phyloP scores from a whole-genome alignment of 2,888 invertebrate species.

The Clusia tigrina region DNA sequence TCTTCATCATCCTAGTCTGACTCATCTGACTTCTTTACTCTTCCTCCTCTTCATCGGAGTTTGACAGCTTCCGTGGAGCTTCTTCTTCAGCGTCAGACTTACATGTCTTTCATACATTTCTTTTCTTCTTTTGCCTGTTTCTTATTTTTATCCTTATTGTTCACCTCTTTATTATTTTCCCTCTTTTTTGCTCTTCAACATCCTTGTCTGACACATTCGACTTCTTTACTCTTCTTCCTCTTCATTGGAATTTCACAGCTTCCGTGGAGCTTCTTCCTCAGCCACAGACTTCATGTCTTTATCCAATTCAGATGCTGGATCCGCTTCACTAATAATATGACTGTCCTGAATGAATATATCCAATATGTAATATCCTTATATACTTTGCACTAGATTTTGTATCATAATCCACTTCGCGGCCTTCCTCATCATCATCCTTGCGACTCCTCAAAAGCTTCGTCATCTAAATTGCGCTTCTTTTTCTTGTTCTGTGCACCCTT shows the following conservation, averaged over 20 bases:
- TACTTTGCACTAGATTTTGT: constrained; percentile 83
- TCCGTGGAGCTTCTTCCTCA: constrained; percentile 86
- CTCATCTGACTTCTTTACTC: constrained; percentile 79
- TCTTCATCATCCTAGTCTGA: constrained; percentile 79
- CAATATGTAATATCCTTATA: constrained; percentile 24
- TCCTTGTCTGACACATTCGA: too few relatives aligned
- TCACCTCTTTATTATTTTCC: too few relatives aligned
- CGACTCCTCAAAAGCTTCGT: constrained; percentile 94
- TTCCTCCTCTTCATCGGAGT: too few relatives aligned
- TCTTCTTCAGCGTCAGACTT: too few relatives aligned
- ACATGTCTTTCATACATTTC: too few relatives aligned
- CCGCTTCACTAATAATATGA: constrained; percentile 69
- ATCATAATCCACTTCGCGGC: constrained; percentile 93
- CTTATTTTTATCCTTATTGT: too few relatives aligned
- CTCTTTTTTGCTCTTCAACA: too few relatives aligned
- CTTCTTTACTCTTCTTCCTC: constrained; percentile 87
- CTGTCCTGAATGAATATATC: background rate
- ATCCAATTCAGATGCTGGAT: constrained; percentile 77
- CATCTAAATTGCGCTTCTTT: constrained; percentile 82
- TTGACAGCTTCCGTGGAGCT: too few relatives aligned
- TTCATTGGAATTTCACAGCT: constrained; percentile 87
- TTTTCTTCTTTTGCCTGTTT: too few relatives aligned
- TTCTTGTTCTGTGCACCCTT: constrained; percentile 70
- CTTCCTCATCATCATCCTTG: constrained; percentile 98
- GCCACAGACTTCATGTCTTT: constrained; percentile 89